phyloP scores from a whole-genome alignment of 2,113 vertebrate genomes.

The Lagopus muta region DNA sequence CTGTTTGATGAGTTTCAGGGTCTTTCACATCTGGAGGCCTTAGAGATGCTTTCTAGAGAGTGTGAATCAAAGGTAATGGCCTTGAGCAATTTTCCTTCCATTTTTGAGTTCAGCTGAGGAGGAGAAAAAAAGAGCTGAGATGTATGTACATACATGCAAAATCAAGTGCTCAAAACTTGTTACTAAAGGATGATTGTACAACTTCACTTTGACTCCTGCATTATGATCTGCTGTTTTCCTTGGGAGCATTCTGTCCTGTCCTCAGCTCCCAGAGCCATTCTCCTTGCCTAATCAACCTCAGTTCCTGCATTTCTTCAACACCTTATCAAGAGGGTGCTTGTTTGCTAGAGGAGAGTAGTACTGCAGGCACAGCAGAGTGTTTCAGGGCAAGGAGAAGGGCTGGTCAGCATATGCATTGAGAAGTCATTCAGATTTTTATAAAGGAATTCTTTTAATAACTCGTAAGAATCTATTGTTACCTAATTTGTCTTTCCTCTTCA shows the following conservation, averaged over 20 bases:
- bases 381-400: background rate
- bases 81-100: slow-evolving; percentile 53
- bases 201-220: background rate
- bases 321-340: background rate
- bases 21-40: slow-evolving; percentile 94
- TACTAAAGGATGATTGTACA: background rate
- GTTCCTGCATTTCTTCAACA: background rate
- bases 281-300: background rate
- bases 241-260: background rate
- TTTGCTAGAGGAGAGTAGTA: background rate
- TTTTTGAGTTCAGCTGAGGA: slow-evolving; percentile 44
- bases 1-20: slow-evolving; percentile 98
- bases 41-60: slow-evolving; percentile 95
- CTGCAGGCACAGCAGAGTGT: background rate
- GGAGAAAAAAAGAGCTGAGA: slow-evolving; percentile 4
- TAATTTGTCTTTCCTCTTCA: background rate
- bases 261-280: background rate
- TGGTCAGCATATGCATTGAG: background rate
- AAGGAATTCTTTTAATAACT: background rate
- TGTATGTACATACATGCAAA: slow-evolving; percentile 18
- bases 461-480: background rate
- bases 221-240: background rate
- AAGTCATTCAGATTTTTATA: background rate
- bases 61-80: slow-evolving; percentile 93
- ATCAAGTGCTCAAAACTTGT: background rate